A percentile compares a stretch with the other conserved stretches of the same genome.
These are phyloP conservation scores for Cassiopea xamachana DNA, from an alignment of 30 jellyfish, hydroid and myxozoan species.

Conservation along the genomic window DNA sequence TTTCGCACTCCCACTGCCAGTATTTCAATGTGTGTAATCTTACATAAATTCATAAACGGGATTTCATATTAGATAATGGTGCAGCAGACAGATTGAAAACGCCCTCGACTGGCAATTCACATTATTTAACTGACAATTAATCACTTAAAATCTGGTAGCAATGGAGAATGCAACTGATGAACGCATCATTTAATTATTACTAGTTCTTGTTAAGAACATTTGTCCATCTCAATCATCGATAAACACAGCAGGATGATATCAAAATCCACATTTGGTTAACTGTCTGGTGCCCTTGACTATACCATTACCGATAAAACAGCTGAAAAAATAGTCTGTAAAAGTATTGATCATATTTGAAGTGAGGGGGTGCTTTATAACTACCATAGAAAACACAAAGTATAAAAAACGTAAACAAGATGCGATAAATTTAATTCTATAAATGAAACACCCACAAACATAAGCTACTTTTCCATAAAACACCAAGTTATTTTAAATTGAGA, in stretches of 20 bases:
- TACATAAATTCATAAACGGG: too few species aligned
- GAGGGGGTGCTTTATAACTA: background rate
- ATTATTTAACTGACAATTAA: background rate
- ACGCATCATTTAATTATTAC: background rate
- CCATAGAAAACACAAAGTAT: background rate
- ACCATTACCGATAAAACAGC: background rate
- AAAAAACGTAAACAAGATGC: background rate
- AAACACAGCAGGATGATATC: background rate
- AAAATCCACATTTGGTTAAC: background rate
- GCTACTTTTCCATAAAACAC: too few species aligned
- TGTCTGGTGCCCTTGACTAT: background rate
- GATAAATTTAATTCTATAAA: too few species aligned
- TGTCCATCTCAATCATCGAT: background rate
- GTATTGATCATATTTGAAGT: background rate
- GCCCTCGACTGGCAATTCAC: background rate
- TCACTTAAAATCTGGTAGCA: background rate
- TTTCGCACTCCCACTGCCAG: too few species aligned
- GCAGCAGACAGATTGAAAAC: background rate
- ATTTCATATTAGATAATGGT: too few species aligned
- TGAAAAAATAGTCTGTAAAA: background rate
- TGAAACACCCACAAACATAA: too few species aligned
- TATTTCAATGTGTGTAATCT: too few species aligned
- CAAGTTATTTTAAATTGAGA: too few species aligned
- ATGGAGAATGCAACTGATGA: background rate
- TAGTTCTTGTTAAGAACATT: too few species aligned